Evolutionary conservation across 2,797 vertebrate species (phyloP).

Genomic region (Chelon auratus): DNA sequence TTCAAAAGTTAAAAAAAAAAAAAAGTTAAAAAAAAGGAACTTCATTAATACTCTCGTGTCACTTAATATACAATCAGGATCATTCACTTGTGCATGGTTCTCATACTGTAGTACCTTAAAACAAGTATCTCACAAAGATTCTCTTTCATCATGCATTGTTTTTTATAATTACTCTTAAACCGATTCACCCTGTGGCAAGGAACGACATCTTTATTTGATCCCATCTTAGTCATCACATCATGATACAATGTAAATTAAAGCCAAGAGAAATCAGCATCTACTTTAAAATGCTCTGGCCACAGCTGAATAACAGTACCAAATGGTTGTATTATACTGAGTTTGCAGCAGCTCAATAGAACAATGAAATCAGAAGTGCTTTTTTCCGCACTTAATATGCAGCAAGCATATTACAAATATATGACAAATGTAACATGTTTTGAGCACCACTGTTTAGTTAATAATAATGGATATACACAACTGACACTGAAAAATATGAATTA

Average conservation of each 20-base stretch:
- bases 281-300: constrained; percentile 7
- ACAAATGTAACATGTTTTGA: constrained; percentile 22
- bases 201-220: constrained; percentile 28
- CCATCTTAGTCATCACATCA: constrained; percentile 33
- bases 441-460: neutral
- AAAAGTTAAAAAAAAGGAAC: neutral
- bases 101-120: constrained; percentile 8
- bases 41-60: neutral
- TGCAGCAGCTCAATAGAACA: constrained; percentile 38
- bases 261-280: constrained; percentile 51
- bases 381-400: constrained; percentile 24
- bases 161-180: constrained; percentile 39
- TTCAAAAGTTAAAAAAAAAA: too few species aligned
- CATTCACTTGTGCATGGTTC: constrained; percentile 4
- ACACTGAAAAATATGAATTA: constrained; percentile 1
- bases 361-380: constrained; percentile 39
- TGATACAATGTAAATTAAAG: constrained; percentile 21
- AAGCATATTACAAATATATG: constrained; percentile 21
- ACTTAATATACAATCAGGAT: constrained; percentile 12
- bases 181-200: constrained; percentile 26
- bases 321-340: constrained; percentile 11
- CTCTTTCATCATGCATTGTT: constrained; percentile 33
- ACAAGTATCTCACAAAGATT: constrained; percentile 61
- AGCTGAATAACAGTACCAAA: constrained; percentile 35
- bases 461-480: constrained; percentile 4